A percentile compares a stretch with the other conserved stretches of the same genome.
Conservation (phyloP, 2,888 invertebrate species). For the Xylota segnis region DNA sequence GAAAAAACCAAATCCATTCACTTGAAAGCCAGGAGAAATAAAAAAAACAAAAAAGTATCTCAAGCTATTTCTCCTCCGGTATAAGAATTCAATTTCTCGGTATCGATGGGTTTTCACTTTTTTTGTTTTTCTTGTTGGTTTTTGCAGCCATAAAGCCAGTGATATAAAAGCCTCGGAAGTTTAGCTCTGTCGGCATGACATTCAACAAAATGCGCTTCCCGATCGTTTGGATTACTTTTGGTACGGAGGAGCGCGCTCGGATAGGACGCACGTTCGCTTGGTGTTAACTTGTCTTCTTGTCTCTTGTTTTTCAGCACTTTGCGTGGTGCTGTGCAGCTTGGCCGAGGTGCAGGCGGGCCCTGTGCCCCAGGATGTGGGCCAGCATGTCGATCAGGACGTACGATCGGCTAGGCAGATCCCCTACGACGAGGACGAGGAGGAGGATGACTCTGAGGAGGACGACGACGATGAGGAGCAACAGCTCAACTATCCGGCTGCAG, state of each 20-base stretch:
- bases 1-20: constrained; percentile 55
- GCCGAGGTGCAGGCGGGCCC: constrained; percentile 54
- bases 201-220: constrained; percentile 76
- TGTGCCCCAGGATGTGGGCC: constrained; percentile 29
- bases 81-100: constrained; percentile 73
- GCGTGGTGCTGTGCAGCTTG: constrained; percentile 48
- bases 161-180: constrained; percentile 76
- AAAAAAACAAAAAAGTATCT: constrained; percentile 54
- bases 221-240: constrained; percentile 74
- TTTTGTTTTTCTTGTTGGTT: constrained; percentile 64
- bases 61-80: constrained; percentile 70
- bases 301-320: constrained; percentile 56
- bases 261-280: neutral
- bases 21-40: constrained; percentile 65
- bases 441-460: constrained; percentile 30
- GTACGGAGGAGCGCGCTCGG: constrained; percentile 47
- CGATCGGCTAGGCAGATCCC: constrained; percentile 13
- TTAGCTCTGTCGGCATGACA: constrained; percentile 69
- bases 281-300: constrained; percentile 37
- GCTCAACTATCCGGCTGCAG: constrained; percentile 7
- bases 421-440: constrained; percentile 11
- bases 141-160: constrained; percentile 65
- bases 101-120: constrained; percentile 77
- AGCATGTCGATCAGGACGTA: constrained; percentile 15
- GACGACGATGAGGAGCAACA: constrained; percentile 37